Evolutionary conservation across 2,797 vertebrate species (phyloP).

Genomic region (Poecilia velifera): DNA sequence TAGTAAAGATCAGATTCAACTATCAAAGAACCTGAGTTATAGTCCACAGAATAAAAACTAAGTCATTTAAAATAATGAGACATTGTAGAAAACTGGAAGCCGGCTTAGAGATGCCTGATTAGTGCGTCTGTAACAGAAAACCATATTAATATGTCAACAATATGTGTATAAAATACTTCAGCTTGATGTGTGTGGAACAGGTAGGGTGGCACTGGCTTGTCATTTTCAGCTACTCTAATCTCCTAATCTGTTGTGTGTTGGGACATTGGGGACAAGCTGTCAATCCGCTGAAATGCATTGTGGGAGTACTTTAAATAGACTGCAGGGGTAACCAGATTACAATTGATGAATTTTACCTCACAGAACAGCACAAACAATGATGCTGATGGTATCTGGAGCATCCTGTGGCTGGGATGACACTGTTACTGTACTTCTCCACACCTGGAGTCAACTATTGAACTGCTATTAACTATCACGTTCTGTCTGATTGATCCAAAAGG

Average conservation of each 20-base stretch:
- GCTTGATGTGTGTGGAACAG: neutral
- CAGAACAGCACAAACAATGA: neutral
- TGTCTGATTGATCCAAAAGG: neutral
- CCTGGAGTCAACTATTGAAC: slow-evolving; percentile 8
- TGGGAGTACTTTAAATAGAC: slow-evolving; percentile 64
- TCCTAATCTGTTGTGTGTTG: slow-evolving; percentile 71
- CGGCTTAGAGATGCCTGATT: neutral
- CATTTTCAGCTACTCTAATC: slow-evolving; percentile 75
- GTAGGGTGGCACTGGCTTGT: slow-evolving; percentile 54
- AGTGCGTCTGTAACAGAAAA: neutral
- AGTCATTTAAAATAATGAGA: neutral
- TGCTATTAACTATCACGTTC: neutral
- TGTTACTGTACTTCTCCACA: neutral
- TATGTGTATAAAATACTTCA: neutral
- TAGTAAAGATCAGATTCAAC: neutral
- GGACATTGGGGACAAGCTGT: slow-evolving; percentile 43
- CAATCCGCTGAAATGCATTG: slow-evolving; percentile 60
- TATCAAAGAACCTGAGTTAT: neutral
- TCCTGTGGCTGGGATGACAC: neutral
- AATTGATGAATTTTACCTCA: slow-evolving; percentile 16
- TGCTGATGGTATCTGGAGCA: neutral
- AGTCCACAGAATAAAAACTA: neutral
- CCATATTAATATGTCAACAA: neutral
- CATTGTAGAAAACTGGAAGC: neutral
- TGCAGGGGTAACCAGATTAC: slow-evolving; percentile 44